A percentile compares a stretch with the other conserved stretches of the same genome.
phyloP scores from a whole-genome alignment of 2,797 vertebrate species.

The Antrozous pallidus region DNA sequence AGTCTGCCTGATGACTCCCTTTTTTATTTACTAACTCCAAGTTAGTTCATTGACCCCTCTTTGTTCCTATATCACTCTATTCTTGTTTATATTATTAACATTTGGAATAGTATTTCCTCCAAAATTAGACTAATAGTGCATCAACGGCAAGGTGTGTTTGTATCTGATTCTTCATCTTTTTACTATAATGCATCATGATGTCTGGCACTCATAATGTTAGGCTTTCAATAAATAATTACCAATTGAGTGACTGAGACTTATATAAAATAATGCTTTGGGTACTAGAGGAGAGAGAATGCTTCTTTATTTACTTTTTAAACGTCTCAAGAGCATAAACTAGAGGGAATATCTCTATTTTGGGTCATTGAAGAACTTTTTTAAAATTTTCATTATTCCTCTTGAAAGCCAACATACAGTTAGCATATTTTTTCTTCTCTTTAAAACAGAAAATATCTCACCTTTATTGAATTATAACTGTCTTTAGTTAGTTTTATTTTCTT shows the following conservation, averaged over 20 bases:
- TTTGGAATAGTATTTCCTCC: not conserved
- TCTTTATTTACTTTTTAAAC: not conserved
- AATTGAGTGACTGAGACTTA: not conserved
- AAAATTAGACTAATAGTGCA: not conserved
- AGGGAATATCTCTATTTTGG: not conserved
- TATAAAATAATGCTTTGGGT: not conserved
- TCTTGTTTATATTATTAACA: not conserved
- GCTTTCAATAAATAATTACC: not conserved
- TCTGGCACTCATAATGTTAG: not conserved
- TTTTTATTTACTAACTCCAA: not conserved
- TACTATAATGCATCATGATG: not conserved
- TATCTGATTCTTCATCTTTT: not conserved
- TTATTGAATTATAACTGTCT: not conserved
- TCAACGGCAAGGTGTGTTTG: not conserved
- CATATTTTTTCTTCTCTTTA: not conserved
- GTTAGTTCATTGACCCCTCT: not conserved
- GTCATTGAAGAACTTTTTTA: not conserved
- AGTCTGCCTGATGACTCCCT: not conserved
- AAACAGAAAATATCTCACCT: slow-evolving; percentile 18
- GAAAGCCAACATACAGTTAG: not conserved
- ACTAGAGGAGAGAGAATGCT: not conserved
- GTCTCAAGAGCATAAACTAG: not conserved
- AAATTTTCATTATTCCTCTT: not conserved
- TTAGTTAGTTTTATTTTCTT: not conserved
- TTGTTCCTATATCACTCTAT: not conserved